Percentiles rank a stretch among this genome's conserved stretches.
These are phyloP conservation scores for Papilio gigon DNA, from an alignment of 2,888 invertebrate genomes.

Conservation along the genomic window DNA sequence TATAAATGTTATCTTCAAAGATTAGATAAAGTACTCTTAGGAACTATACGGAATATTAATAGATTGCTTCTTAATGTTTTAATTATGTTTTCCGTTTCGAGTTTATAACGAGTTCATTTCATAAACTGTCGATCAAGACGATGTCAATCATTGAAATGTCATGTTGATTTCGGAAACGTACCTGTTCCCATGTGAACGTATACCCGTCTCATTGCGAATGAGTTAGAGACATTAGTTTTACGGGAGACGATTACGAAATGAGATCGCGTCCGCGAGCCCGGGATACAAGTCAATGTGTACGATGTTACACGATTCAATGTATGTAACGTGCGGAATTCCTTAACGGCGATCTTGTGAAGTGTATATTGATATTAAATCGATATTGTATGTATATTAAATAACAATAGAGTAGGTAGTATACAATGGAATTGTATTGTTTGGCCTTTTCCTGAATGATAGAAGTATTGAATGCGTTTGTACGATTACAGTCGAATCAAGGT, in stretches of 20 bases:
- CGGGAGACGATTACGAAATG: slow-evolving; percentile 16
- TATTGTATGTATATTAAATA: not conserved
- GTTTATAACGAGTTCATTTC: not conserved
- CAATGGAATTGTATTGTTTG: not conserved
- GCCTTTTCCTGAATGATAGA: slow-evolving; percentile 1
- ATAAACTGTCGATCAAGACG: not conserved
- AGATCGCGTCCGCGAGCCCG: not conserved
- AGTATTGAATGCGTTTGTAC: not conserved
- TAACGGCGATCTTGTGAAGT: slow-evolving; percentile 4
- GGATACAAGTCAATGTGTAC: not conserved
- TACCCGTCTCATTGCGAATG: not conserved
- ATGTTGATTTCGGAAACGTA: not conserved
- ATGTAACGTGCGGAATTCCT: slow-evolving; percentile 9
- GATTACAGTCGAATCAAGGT: not conserved
- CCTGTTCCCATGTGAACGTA: slow-evolving; percentile 2
- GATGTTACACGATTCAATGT: slow-evolving; percentile 10
- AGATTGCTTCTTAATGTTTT: not conserved
- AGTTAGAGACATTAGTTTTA: not conserved
- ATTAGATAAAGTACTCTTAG: slow-evolving; percentile 9
- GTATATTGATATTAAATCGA: not conserved
- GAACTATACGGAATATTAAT: not conserved
- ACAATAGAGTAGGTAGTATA: not conserved
- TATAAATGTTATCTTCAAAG: not conserved
- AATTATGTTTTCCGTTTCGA: not conserved
- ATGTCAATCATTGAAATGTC: not conserved